Evolutionary conservation across 2,888 invertebrate species (phyloP).

Genomic region (Mechanitis mazaeus): DNA sequence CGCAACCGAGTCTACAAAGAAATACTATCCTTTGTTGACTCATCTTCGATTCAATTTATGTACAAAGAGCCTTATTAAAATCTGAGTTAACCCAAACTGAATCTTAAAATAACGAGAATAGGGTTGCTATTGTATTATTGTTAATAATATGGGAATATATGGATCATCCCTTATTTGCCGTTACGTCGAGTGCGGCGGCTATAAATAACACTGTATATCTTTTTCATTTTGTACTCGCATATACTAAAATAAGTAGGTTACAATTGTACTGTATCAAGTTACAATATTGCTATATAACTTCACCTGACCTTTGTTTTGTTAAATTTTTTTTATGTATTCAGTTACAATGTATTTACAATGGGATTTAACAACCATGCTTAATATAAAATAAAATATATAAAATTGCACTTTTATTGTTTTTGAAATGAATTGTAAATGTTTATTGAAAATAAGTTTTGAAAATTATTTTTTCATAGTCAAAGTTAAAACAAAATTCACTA

Average conservation of each 20-base stretch:
- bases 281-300: conserved; percentile 22
- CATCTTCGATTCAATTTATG: conserved; percentile 41
- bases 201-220: conserved; percentile 26
- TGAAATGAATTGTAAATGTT: too few species aligned
- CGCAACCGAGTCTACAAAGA: conserved; percentile 15
- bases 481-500: too few species aligned
- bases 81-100: neutral
- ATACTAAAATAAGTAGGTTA: conserved; percentile 22
- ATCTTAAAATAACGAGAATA: neutral
- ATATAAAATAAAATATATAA: too few species aligned
- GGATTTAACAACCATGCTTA: neutral
- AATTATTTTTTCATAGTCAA: too few species aligned
- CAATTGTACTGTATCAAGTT: conserved; percentile 22
- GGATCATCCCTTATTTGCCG: conserved; percentile 27
- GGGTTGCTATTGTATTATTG: neutral
- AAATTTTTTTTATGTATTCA: neutral
- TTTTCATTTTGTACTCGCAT: conserved; percentile 25
- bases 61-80: conserved; percentile 12
- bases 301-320: conserved; percentile 9
- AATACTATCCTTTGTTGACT: conserved; percentile 32
- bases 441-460: too few species aligned
- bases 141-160: too few species aligned
- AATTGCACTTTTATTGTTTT: too few species aligned
- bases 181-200: conserved; percentile 27
- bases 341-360: neutral